Evolutionary conservation across 2,113 vertebrate genomes (phyloP).

Genomic region (Pelusios castaneus): DNA sequence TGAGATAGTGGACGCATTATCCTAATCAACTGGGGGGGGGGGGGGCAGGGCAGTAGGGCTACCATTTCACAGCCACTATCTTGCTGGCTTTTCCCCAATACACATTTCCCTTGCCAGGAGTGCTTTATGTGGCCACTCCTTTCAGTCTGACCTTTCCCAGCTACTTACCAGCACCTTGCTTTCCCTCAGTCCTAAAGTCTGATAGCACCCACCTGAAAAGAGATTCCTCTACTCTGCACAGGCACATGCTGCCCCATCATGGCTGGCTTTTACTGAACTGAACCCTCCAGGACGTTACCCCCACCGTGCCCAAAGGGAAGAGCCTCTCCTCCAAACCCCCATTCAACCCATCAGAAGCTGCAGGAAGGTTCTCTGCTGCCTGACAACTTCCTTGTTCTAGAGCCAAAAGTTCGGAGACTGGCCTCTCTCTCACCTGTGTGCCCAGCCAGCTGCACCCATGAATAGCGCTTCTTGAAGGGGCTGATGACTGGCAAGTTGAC

Average conservation of each 20-base stretch:
- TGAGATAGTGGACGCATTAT: not conserved
- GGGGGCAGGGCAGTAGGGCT: not conserved
- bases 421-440: constrained; percentile 87
- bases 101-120: not conserved
- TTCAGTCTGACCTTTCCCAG: not conserved
- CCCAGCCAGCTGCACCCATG: constrained; percentile 96
- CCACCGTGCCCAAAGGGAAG: not conserved
- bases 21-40: not conserved
- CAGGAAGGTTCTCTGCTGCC: not conserved
- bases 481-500: constrained; percentile 91
- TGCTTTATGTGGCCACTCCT: not conserved
- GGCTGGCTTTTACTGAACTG: not conserved
- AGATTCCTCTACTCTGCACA: not conserved
- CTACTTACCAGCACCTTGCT: not conserved
- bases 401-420: not conserved
- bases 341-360: not conserved
- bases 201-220: not conserved
- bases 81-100: not conserved
- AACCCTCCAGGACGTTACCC: not conserved
- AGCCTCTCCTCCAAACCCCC: not conserved
- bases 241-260: not conserved
- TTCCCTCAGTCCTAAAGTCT: not conserved
- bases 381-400: not conserved
- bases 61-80: not conserved
- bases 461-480: constrained; percentile 88